Evolutionary conservation across 1,140 invertebrate species (phyloP).

Genomic region (Oncopodura yosiiana): DNA sequence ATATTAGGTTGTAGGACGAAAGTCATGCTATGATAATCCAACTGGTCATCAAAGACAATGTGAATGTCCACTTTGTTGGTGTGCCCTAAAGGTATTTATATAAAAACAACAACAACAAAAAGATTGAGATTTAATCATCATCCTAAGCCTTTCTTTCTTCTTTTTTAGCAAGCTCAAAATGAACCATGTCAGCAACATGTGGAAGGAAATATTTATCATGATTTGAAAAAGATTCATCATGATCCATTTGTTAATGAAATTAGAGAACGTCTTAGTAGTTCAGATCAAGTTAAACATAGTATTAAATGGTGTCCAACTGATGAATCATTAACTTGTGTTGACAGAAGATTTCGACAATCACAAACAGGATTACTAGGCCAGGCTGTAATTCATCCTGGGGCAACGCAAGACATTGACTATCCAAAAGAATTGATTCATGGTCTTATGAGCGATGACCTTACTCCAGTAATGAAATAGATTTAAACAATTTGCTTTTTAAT

Average conservation of each 20-base stretch:
- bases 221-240: constrained; percentile 8
- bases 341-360: constrained; percentile 22
- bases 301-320: constrained; percentile 29
- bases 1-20: neutral
- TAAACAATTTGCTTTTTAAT: neutral
- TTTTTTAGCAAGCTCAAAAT: no score
- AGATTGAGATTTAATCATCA: no score
- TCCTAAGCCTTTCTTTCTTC: no score
- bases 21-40: constrained; percentile 23
- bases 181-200: constrained; percentile 22
- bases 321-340: constrained; percentile 25
- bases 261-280: constrained; percentile 24
- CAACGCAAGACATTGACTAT: constrained; percentile 29
- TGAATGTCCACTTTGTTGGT: constrained; percentile 24
- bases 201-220: constrained; percentile 24
- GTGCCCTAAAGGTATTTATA: constrained; percentile 5
- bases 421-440: constrained; percentile 30
- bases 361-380: constrained; percentile 20
- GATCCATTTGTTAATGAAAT: constrained; percentile 21
- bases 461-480: neutral
- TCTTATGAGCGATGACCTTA: constrained; percentile 1
- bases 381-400: constrained; percentile 27
- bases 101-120: no score
- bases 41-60: constrained; percentile 30
- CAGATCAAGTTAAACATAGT: constrained; percentile 4